Conservation (phyloP, 2,888 invertebrate species). For the Drosophila lutescens region DNA sequence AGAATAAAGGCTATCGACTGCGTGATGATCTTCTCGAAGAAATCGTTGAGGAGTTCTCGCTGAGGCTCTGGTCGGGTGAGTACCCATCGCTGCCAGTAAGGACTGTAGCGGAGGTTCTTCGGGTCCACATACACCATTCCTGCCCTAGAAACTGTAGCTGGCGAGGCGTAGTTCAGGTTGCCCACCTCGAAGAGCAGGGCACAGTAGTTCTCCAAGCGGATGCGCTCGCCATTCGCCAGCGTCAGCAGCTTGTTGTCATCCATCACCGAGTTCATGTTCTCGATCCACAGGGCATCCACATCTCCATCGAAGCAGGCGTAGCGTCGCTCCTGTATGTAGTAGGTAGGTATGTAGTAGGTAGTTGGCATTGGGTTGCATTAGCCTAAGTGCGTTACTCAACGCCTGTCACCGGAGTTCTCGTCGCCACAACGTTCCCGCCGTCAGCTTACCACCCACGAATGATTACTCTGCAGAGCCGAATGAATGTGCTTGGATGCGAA, state of each 20-base stretch:
- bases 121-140: constrained; percentile 98
- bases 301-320: constrained; percentile 97
- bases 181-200: constrained; percentile 95
- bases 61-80: constrained; percentile 85
- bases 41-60: constrained; percentile 84
- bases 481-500: constrained; percentile 31
- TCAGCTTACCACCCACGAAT: constrained; percentile 14
- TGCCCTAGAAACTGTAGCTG: constrained; percentile 95
- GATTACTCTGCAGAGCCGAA: constrained; percentile 53
- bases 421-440: constrained; percentile 5
- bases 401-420: constrained; percentile 33
- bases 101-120: constrained; percentile 93
- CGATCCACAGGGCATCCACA: constrained; percentile 97
- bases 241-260: constrained; percentile 96
- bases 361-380: constrained; percentile 69
- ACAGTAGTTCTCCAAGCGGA: constrained; percentile 92
- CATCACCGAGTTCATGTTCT: constrained; percentile 99
- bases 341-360: constrained; percentile 19
- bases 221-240: constrained; percentile 95
- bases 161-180: constrained; percentile 94
- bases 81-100: constrained; percentile 95
- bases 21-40: constrained; percentile 92
- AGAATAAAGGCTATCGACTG: constrained; percentile 89
- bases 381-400: constrained; percentile 75
- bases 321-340: constrained; percentile 87